phyloP scores from a whole-genome alignment of 2,797 vertebrate species.

The Salmo trutta region DNA sequence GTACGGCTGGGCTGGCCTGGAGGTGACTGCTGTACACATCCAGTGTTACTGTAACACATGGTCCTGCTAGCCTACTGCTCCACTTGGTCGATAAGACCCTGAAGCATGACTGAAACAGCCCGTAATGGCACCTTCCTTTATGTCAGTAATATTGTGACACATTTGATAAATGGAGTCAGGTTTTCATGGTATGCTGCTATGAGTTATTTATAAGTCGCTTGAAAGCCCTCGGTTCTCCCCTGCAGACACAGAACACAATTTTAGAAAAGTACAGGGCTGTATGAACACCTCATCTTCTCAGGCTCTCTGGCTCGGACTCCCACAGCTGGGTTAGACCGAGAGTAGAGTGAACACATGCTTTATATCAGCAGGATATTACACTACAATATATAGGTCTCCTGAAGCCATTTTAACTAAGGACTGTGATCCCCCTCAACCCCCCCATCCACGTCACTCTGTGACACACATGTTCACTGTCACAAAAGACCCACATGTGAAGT shows the following conservation, averaged over 20 bases:
- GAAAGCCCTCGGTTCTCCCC: slow-evolving; percentile 15
- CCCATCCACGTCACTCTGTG: too few relatives aligned
- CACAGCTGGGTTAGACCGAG: too few relatives aligned
- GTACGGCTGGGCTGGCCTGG: not conserved
- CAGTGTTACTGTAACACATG: not conserved
- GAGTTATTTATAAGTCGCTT: slow-evolving; percentile 5
- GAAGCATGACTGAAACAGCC: slow-evolving; percentile 58
- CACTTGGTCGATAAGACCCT: not conserved
- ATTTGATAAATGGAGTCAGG: slow-evolving; percentile 22
- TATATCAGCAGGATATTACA: slow-evolving; percentile 33
- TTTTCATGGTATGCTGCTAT: slow-evolving; percentile 40
- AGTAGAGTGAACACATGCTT: slow-evolving; percentile 53
- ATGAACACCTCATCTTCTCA: slow-evolving; percentile 37
- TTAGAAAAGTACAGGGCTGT: slow-evolving; percentile 17
- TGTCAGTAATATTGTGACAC: slow-evolving; percentile 2
- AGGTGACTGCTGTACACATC: not conserved
- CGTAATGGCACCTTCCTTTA: slow-evolving; percentile 36
- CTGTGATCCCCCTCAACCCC: not conserved
- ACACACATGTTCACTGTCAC: not conserved
- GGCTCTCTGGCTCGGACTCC: slow-evolving; percentile 1
- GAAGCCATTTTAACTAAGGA: slow-evolving; percentile 25
- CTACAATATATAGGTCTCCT: slow-evolving; percentile 46
- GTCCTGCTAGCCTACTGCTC: not conserved
- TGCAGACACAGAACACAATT: slow-evolving; percentile 6
- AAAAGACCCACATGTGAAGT: not conserved